These are phyloP conservation scores for Carlito syrichta DNA, from an alignment of 2,113 vertebrate genomes.

Conservation along the genomic window DNA sequence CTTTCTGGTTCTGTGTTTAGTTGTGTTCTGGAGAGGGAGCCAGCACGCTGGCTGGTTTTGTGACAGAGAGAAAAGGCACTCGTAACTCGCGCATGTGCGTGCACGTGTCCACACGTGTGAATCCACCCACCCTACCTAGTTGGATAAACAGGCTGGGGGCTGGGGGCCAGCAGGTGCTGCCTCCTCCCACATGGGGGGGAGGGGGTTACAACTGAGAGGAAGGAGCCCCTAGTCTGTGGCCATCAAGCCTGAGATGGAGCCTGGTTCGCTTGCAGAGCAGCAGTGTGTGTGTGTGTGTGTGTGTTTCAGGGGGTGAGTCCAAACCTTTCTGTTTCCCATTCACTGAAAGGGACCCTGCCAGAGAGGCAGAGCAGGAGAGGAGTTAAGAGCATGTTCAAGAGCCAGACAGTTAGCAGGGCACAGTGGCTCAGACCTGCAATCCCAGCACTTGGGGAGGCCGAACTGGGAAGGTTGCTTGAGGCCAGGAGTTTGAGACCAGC, in stretches of 20 bases:
- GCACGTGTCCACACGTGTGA: not conserved
- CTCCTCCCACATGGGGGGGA: not conserved
- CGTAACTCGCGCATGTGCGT: not conserved
- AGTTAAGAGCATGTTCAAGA: not conserved
- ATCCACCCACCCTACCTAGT: not conserved
- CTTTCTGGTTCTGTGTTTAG: constrained; percentile 21
- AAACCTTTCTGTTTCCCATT: not conserved
- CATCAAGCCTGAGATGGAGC: fast-evolving
- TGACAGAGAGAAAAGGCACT: not conserved
- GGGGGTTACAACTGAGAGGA: no score
- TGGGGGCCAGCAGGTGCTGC: fast-evolving
- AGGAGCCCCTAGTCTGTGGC: not conserved
- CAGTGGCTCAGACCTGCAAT: no score
- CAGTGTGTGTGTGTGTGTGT: not conserved
- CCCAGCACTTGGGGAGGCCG: no score
- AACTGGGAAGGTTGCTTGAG: no score
- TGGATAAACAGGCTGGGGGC: not conserved
- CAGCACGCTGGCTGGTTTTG: not conserved
- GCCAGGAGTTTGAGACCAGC: no score
- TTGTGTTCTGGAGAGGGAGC: constrained; percentile 1
- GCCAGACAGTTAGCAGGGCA: not conserved
- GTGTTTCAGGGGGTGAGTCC: no score
- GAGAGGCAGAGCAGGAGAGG: not conserved
- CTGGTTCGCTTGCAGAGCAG: not conserved
- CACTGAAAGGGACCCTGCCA: not conserved